Evolutionary conservation across 2,113 vertebrate genomes (phyloP), one percentile per base, ranked within the genome.

Genomic region (Physeter macrocephalus): DNA sequence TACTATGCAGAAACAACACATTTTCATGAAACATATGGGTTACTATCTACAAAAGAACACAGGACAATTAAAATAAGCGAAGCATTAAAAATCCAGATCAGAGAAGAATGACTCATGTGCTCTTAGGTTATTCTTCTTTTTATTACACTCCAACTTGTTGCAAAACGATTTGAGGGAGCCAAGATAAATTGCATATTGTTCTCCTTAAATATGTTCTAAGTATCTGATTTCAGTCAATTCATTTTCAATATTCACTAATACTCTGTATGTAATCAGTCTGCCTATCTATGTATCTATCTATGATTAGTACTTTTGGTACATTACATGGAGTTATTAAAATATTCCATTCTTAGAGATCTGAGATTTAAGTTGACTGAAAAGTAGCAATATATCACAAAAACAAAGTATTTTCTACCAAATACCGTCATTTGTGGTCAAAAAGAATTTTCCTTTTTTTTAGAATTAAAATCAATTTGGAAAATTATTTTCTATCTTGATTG

Each of bases 391-490:
- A 67, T 90, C 12, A 88, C 41, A 62, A 88, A 93, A 92, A 17
- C 75, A 8, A 27, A 36, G 25, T 69, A 18, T 54, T 86, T 88
- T n/a, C 31, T 84, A 25, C 25, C 20, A 54, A 90, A 90, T 83
- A 46, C 25, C 21, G 39, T 85, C 62, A 88, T 31, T 41, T 36
- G 29, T 39, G 4, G 21, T 69, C 31, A 86, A 94, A 57, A 72
- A 64, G 62, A 25, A 80, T 25, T 31, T 78, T 57, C 41, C 5
- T 27, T 36, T 59, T 15, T 43, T 25, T 86, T 86, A 84, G 36
- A 72, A 75, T 62, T 75, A 89, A 93, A 95, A 88, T 59, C 46
- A 69, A 36, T 82, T 72, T 90, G 62, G 21, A 74, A 95, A 92
- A 90, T 62, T 6, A 72, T 66, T 62, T 87, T 92, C 23, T 90